A percentile compares a stretch with the other conserved stretches of the same genome.
Evolutionary conservation across 2,113 vertebrate genomes (phyloP).

Genomic region (Pao palembangensis): DNA sequence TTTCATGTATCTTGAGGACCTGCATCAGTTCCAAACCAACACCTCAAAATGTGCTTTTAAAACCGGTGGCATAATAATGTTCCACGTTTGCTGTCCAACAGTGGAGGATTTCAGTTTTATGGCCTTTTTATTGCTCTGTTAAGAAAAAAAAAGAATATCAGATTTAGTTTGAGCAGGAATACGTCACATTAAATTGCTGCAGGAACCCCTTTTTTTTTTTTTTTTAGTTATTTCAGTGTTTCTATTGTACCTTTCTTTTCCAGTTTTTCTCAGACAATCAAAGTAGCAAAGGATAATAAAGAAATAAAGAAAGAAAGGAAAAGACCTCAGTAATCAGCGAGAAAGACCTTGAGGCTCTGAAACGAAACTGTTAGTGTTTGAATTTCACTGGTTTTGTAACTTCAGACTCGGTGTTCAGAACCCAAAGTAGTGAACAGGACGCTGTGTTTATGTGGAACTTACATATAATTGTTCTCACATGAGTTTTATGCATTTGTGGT

Average conservation of each 20-base stretch:
- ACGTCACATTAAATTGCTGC: too few relatives aligned
- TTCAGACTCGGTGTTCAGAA: neutral
- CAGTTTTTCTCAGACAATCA: too few relatives aligned
- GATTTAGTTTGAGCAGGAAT: too few relatives aligned
- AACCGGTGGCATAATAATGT: too few relatives aligned
- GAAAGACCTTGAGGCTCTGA: slow-evolving; percentile 6
- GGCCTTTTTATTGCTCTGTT: too few relatives aligned
- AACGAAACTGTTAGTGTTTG: neutral
- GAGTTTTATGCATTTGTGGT: slow-evolving; percentile 2
- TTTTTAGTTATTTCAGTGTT: neutral
- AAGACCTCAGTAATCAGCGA: neutral
- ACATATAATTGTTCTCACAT: neutral
- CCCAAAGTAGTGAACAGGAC: neutral
- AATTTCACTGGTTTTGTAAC: neutral
- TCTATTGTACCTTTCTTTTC: neutral
- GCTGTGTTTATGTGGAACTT: slow-evolving; percentile 4
- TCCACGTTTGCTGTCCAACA: too few relatives aligned
- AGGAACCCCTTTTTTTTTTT: too few relatives aligned
- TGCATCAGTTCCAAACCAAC: neutral
- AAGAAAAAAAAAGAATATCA: too few relatives aligned
- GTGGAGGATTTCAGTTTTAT: too few relatives aligned
- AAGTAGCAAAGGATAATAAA: neutral
- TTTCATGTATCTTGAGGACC: too few relatives aligned
- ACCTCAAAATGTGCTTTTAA: neutral
- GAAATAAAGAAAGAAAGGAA: neutral